phyloP scores from a whole-genome alignment of 2,888 invertebrate genomes.

The Dolichomitus sp. region DNA sequence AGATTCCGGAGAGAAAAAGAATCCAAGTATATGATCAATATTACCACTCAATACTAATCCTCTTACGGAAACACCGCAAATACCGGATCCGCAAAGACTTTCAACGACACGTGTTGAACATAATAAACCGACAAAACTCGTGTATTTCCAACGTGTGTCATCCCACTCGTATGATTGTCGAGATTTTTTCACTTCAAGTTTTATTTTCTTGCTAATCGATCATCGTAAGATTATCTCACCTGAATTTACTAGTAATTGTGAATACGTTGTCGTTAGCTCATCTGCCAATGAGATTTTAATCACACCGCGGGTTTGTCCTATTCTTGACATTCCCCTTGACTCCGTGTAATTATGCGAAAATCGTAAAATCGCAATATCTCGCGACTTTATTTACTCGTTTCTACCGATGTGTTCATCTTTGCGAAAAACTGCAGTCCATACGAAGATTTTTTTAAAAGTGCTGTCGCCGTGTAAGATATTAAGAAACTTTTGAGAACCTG shows the following conservation, averaged over 20 bases:
- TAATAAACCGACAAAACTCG: slow-evolving; percentile 8
- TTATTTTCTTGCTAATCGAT: slow-evolving; percentile 45
- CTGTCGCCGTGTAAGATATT: not conserved
- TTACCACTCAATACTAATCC: not conserved
- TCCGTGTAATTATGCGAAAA: slow-evolving; percentile 40
- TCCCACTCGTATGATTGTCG: slow-evolving; percentile 25
- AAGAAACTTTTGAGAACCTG: not conserved
- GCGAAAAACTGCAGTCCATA: not conserved
- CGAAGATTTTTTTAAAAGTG: not conserved
- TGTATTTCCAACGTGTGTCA: slow-evolving; percentile 56
- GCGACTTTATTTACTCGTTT: not conserved
- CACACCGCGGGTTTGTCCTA: not conserved
- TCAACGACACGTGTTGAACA: slow-evolving; percentile 1
- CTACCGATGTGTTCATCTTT: not conserved
- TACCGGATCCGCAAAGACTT: not conserved
- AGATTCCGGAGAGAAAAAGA: not conserved
- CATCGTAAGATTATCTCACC: slow-evolving; percentile 5
- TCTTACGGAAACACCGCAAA: not conserved
- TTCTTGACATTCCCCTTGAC: slow-evolving; percentile 15
- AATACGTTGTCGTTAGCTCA: not conserved
- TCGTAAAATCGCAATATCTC: slow-evolving; percentile 39
- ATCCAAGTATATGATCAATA: not conserved
- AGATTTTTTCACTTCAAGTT: slow-evolving; percentile 33
- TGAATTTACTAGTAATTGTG: not conserved
- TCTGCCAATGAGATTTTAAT: slow-evolving; percentile 28